A percentile compares a stretch with the other conserved stretches of the same genome.
Evolutionary conservation across 2,797 vertebrate species (phyloP).

Genomic region (Falco novaeseelandiae): DNA sequence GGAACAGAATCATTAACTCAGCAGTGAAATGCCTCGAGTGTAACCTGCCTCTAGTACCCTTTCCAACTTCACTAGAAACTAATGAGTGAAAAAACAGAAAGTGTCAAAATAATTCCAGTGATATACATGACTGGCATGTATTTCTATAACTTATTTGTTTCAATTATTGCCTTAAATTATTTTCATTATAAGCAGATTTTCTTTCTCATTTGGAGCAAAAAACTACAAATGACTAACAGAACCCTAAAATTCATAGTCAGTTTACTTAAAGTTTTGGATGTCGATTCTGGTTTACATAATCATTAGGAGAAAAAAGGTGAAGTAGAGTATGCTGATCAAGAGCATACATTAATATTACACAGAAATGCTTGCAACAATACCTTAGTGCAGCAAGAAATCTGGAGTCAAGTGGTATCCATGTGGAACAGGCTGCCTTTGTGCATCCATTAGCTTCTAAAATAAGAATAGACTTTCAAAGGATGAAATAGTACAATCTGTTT

Average conservation of each 20-base stretch:
- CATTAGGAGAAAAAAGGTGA: not conserved
- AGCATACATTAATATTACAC: not conserved
- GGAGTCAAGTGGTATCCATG: not conserved
- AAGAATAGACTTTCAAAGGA: not conserved
- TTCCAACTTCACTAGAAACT: constrained; percentile 7
- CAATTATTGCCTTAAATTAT: constrained; percentile 23
- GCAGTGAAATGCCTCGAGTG: not conserved
- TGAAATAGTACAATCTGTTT: not conserved
- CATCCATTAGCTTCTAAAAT: not conserved
- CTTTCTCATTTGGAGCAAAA: constrained; percentile 25
- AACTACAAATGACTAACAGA: constrained; percentile 25
- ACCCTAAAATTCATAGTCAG: not conserved
- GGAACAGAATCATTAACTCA: constrained; percentile 2
- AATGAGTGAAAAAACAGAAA: not conserved
- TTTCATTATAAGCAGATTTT: constrained; percentile 29
- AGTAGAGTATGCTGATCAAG: not conserved
- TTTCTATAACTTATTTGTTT: constrained; percentile 12
- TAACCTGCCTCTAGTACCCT: not conserved
- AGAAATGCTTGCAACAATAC: not conserved
- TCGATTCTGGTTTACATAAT: not conserved
- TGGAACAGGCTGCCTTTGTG: not conserved
- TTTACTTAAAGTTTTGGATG: not conserved
- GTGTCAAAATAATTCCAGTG: not conserved
- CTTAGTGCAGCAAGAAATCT: not conserved
- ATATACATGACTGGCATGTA: not conserved